phyloP scores from a whole-genome alignment of 2,797 vertebrate genomes.

The Delichon dasypus region DNA sequence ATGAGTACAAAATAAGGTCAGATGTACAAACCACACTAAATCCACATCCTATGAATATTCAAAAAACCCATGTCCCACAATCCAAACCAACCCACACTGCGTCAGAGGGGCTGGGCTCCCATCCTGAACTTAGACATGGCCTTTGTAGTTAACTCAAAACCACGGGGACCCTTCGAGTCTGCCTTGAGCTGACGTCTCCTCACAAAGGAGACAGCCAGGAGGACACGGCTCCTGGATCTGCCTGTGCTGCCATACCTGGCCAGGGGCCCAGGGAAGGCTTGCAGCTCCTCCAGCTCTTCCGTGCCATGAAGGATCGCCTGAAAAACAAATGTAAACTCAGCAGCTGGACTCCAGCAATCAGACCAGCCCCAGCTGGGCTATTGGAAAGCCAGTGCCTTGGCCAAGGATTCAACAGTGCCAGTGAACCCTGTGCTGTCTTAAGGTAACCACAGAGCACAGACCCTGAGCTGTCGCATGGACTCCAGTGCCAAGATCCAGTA shows the following conservation, averaged over 20 bases:
- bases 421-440: neutral
- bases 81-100: neutral
- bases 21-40: neutral
- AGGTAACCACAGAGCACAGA: neutral
- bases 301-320: constrained; percentile 84
- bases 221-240: neutral
- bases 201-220: neutral
- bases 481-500: neutral
- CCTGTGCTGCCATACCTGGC: constrained; percentile 75
- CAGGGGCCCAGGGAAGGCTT: constrained; percentile 86
- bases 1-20: neutral
- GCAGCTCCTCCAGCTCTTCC: constrained; percentile 84
- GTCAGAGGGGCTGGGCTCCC: neutral
- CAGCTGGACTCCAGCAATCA: neutral
- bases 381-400: neutral
- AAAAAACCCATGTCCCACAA: neutral
- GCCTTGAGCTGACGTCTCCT: neutral
- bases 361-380: neutral
- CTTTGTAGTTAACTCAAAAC: neutral
- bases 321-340: constrained; percentile 19
- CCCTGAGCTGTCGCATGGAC: neutral
- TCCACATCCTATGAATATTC: neutral
- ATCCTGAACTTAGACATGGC: neutral
- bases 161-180: rapidly evolving
- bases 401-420: neutral